phyloP scores from a whole-genome alignment of 2,797 vertebrate genomes.

The Mareca penelope region DNA sequence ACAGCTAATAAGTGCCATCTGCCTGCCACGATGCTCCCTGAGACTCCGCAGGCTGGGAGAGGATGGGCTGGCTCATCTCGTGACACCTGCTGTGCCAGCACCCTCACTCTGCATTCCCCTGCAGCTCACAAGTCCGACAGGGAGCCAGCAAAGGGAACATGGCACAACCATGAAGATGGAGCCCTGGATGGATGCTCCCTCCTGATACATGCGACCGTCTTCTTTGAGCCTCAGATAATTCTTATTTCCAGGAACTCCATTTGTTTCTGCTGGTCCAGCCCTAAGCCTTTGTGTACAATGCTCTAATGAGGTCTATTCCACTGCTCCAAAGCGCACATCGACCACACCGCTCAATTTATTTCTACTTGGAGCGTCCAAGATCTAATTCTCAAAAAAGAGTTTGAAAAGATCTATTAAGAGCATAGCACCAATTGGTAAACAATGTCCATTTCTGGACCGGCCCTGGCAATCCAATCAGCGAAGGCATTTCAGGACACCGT shows the following conservation, averaged over 20 bases:
- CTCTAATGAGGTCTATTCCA: not conserved
- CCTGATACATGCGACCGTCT: not conserved
- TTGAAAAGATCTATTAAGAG: constrained; percentile 30
- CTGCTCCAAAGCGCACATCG: not conserved
- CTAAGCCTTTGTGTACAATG: not conserved
- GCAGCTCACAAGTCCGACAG: not conserved
- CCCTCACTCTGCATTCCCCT: not conserved
- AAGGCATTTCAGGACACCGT: constrained; percentile 50
- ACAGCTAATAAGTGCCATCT: constrained; percentile 69
- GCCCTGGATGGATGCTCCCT: not conserved
- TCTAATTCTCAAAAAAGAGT: not conserved
- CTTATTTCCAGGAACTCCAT: constrained; percentile 4
- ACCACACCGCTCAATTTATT: constrained; percentile 3
- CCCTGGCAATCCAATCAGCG: not conserved
- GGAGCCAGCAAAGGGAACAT: not conserved
- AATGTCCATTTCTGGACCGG: not conserved
- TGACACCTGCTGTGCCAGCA: not conserved
- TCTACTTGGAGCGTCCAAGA: not conserved
- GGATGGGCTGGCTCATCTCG: not conserved
- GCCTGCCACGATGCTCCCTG: constrained; percentile 24
- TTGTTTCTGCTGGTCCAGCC: not conserved
- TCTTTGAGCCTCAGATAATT: not conserved
- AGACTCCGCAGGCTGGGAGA: not conserved
- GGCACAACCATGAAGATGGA: not conserved
- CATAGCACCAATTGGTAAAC: not conserved